Conservation (phyloP, 2,888 invertebrate species). For the Limulus polyphemus region DNA sequence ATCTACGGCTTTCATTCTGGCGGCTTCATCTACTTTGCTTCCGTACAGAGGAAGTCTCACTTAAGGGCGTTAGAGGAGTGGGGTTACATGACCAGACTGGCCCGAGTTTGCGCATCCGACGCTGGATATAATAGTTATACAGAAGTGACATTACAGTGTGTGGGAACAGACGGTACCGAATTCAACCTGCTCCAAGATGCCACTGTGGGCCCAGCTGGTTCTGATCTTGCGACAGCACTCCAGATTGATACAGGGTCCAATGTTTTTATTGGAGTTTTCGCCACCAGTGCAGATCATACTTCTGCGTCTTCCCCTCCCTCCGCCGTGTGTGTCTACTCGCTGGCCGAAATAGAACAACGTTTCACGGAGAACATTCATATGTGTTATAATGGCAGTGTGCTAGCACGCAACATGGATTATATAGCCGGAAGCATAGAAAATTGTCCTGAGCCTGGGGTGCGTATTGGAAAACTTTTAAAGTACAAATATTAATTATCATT, state of each 20-base stretch:
- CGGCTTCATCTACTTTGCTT: slow-evolving; percentile 88
- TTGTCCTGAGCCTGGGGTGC: slow-evolving; percentile 69
- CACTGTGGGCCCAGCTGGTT: slow-evolving; percentile 73
- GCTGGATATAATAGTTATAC: slow-evolving; percentile 93
- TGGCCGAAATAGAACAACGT: slow-evolving; percentile 77
- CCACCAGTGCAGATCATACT: slow-evolving; percentile 24
- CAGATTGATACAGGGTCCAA: slow-evolving; percentile 65
- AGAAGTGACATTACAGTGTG: slow-evolving; percentile 88
- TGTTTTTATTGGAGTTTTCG: slow-evolving; percentile 74
- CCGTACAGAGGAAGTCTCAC: slow-evolving; percentile 87
- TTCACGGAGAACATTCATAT: slow-evolving; percentile 94
- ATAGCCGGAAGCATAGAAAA: slow-evolving; percentile 82
- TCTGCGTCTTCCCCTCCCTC: slow-evolving; percentile 43
- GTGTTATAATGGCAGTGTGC: slow-evolving; percentile 90
- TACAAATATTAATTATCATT: too few relatives aligned
- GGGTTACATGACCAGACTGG: slow-evolving; percentile 77
- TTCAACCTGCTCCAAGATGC: slow-evolving; percentile 92
- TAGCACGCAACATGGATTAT: slow-evolving; percentile 80
- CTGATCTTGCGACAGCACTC: slow-evolving; percentile 51
- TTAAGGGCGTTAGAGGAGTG: slow-evolving; percentile 75
- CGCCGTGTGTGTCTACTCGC: slow-evolving; percentile 81
- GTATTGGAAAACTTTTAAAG: slow-evolving; percentile 28
- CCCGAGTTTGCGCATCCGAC: slow-evolving; percentile 87
- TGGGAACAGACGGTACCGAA: slow-evolving; percentile 46
- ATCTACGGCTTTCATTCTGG: slow-evolving; percentile 91